These are phyloP conservation scores for Antheraea assamensis DNA, from an alignment of 2,888 invertebrate genomes.

Conservation along the genomic window DNA sequence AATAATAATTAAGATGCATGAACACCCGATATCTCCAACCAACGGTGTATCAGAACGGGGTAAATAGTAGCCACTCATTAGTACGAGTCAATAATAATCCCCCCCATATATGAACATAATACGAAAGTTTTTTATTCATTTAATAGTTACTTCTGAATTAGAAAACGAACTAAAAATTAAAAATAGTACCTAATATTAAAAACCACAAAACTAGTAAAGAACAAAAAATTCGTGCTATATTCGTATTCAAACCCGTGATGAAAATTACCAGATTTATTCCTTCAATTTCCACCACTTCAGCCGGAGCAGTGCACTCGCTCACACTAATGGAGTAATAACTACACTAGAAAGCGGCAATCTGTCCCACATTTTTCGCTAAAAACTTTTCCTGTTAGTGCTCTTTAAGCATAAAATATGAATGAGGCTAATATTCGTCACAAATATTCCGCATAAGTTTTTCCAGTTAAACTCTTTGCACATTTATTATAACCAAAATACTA, in stretches of 20 bases:
- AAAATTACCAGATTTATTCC: slow-evolving; percentile 57
- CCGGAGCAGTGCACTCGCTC: slow-evolving; percentile 52
- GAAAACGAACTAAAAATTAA: too few relatives aligned
- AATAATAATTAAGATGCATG: too few relatives aligned
- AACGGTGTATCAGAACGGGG: too few relatives aligned
- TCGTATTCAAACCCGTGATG: slow-evolving; percentile 38
- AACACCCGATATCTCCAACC: too few relatives aligned
- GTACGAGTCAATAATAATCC: too few relatives aligned
- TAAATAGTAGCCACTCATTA: too few relatives aligned
- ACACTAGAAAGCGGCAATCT: slow-evolving; percentile 66
- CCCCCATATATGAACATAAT: too few relatives aligned
- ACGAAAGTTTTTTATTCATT: too few relatives aligned
- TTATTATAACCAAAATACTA: too few relatives aligned
- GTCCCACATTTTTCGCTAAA: slow-evolving; percentile 59
- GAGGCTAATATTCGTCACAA: slow-evolving; percentile 43
- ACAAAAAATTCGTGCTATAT: background rate
- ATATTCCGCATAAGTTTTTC: slow-evolving; percentile 38
- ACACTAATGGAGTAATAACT: slow-evolving; percentile 70
- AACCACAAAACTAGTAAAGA: too few relatives aligned
- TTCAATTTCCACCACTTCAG: slow-evolving; percentile 57
- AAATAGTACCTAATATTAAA: too few relatives aligned
- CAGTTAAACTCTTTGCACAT: slow-evolving; percentile 22
- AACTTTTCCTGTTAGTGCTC: slow-evolving; percentile 57
- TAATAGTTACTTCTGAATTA: too few relatives aligned
- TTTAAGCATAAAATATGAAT: slow-evolving; percentile 47